These are phyloP conservation scores for Gisinianus flammeolus DNA, from an alignment of 2,888 invertebrate species.

Conservation along the genomic window DNA sequence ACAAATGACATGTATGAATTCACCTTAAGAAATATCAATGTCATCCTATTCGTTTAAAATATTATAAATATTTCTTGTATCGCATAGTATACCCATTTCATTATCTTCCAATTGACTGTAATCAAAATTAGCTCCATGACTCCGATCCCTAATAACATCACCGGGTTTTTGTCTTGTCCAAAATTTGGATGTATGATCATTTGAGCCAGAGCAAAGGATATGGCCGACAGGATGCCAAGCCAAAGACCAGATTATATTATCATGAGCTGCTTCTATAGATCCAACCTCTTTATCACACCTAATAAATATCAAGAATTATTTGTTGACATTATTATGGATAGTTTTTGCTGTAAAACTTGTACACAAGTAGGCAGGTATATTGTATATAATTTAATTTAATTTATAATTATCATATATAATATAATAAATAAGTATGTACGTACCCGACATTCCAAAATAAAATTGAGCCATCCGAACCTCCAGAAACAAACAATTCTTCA, in stretches of 20 bases:
- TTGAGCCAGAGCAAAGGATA: constrained; percentile 98
- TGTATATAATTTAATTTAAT: too few species aligned
- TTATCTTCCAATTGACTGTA: constrained; percentile 71
- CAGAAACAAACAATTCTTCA: constrained; percentile 95
- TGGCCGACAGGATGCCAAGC: constrained; percentile 99
- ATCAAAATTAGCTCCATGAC: constrained; percentile 54
- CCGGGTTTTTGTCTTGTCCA: constrained; percentile 99
- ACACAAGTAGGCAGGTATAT: too few species aligned
- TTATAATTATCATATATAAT: too few species aligned
- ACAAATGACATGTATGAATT: too few species aligned
- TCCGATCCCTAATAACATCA: constrained; percentile 94
- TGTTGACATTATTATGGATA: too few species aligned
- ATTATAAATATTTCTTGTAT: too few species aligned
- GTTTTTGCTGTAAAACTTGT: neutral
- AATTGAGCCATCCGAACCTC: constrained; percentile 98
- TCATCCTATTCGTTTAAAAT: too few species aligned
- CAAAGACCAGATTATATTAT: constrained; percentile 98
- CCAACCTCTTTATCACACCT: constrained; percentile 98
- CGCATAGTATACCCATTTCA: constrained; percentile 73
- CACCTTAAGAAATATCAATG: too few species aligned
- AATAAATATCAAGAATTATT: too few species aligned
- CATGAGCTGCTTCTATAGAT: constrained; percentile 97
- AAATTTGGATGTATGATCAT: constrained; percentile 98
- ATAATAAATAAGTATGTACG: constrained; percentile 59
- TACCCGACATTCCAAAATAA: constrained; percentile 99